Evolutionary conservation across 2,888 invertebrate species (phyloP), one percentile per base, ranked within the genome.

Genomic region (Ischnus inquisitorius): DNA sequence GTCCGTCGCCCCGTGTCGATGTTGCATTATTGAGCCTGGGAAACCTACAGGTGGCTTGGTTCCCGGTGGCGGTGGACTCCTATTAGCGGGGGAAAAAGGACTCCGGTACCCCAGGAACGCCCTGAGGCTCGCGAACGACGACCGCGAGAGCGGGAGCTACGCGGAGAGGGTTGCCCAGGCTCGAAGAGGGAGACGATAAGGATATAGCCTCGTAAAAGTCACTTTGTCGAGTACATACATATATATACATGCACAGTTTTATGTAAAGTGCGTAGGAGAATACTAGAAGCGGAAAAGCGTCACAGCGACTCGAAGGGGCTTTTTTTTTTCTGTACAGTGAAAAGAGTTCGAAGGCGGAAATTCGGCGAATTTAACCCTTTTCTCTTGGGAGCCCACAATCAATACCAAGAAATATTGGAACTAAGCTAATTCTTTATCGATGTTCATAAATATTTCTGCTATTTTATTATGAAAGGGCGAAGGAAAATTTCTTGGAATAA

Each of bases 11-110:
- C 84, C 85, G 84, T 86, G 83, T 85, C 72, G 84, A 82, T 80
- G 78, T 85, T 93, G 92, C 92, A 93, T 93, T 93, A 92, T 93
- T 92, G 91, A 93, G 92, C 90, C 91, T 93, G 93, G 89, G 93
- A 93, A 93, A 89, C 89, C 87, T 88, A 89, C 93, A 93, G 93
- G 92, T 93, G 93, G 90, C 88, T 88, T 85, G 88, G 87, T 87
- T 88, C 89, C 87, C 90, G 87, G 54, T 69, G 74, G 64, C 69
- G 74, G 76, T 79, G 83, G 83, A 67, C 82, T 76, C 81, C 83
- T 87, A 87, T 87, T 87, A 86, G 85, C 84, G 85, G 82, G 85
- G 82, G 65, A 86, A 86, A n/a, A 78, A 82, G 86, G 83, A 84
- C 82, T 74, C 72, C 77, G 64, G 54, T 48, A n/a, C 74, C 71